Percentiles rank a stretch among this genome's conserved stretches.
phyloP scores from a whole-genome alignment of 2,797 vertebrate genomes.

The Austrolebias charrua region DNA sequence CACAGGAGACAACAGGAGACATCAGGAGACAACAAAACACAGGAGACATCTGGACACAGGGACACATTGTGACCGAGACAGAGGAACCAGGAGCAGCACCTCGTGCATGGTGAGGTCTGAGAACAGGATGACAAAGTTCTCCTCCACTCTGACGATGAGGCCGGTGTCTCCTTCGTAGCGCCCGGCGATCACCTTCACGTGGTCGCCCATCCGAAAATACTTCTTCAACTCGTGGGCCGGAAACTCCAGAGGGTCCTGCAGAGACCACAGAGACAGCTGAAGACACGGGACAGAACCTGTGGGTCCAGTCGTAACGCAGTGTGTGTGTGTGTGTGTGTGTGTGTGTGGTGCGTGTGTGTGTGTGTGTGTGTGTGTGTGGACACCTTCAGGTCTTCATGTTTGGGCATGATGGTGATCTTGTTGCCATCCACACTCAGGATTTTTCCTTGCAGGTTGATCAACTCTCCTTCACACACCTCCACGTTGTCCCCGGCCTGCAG shows the following conservation, averaged over 20 bases:
- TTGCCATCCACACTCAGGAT: conserved; percentile 96
- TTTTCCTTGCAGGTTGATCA: conserved; percentile 96
- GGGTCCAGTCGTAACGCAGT: no score
- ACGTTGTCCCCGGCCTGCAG: conserved; percentile 96
- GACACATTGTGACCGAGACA: no score
- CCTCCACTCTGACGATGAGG: conserved; percentile 93
- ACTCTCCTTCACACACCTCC: conserved; percentile 94
- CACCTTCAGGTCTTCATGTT: conserved; percentile 96
- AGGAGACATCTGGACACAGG: not conserved
- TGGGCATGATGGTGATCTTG: conserved; percentile 98
- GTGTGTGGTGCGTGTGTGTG: not conserved
- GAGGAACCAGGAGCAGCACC: conserved; percentile 60
- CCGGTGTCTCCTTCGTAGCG: conserved; percentile 95
- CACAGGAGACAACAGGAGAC: no score
- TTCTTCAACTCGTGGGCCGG: conserved; percentile 92
- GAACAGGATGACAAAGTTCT: conserved; percentile 96
- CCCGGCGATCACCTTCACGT: conserved; percentile 95
- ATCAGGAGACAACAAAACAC: not conserved
- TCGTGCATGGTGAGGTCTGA: conserved; percentile 98
- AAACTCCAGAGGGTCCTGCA: conserved; percentile 93
- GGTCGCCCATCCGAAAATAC: conserved; percentile 96
- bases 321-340: not conserved
- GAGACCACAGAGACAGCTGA: not conserved
- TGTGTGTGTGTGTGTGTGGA: not conserved
- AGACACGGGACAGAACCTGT: not conserved